Evolutionary conservation across 1,140 invertebrate species (phyloP), one percentile per base, ranked within the genome.

Genomic region (Aethina tumida): DNA sequence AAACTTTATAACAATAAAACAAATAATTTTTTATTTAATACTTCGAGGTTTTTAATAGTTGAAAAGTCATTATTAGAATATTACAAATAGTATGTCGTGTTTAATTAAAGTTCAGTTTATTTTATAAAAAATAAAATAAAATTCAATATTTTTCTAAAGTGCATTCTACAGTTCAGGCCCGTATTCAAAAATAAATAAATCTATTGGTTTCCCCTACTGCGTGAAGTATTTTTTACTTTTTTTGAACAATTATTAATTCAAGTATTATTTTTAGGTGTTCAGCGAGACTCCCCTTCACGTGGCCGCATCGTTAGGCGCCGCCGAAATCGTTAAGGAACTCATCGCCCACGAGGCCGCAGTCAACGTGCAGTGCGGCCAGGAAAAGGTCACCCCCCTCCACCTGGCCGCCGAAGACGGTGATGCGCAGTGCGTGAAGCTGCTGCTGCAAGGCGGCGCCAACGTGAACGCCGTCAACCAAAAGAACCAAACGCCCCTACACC

Each of bases 281-380:
- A 85, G 79, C 3, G 84, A 88, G 64, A 87, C 85, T 0, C 84
- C 86, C 0, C 57, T 92, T 3, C 86, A 90, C 45, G 76, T 88
- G 3, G 84, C 85, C 6, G 79, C 83, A 10, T 72, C 78, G 27
- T 61, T 83, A 19, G 85, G 85, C 6, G 75, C 75, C 17, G 63
- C 70, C 0, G 64, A 66, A 32, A 82, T 80, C 52, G 66, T 84
- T 3, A 74, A 75, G 51, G 52, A 87, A 12, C 61, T 88, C 2
- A 60, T 88, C 17, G 68, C 67, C 32, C 67, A 80, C 40, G 81
- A 81, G 12, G 84, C 84, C 3, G 81, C 86, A 49, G 79, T 84
- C 2, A 67, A 79, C 18, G 79, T 81, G 0, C 78, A 81, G 38
- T 69, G 77, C 26, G 82, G 82, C 0, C 52, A 65, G 6, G 71